phyloP scores from a whole-genome alignment of 2,797 vertebrate genomes.

The Poecile montanus region DNA sequence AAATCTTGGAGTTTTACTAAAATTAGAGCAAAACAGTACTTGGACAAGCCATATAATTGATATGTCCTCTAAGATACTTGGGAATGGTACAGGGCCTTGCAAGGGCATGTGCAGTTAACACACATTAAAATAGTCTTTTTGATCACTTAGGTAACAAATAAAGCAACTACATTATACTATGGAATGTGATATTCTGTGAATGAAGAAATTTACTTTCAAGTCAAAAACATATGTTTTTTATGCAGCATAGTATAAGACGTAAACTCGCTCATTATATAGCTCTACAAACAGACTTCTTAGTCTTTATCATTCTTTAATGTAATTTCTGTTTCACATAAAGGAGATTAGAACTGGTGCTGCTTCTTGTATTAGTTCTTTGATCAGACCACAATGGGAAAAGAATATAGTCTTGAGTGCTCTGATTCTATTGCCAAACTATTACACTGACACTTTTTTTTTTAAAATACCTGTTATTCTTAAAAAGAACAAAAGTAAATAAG shows the following conservation, averaged over 20 bases:
- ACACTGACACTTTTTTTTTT: neutral
- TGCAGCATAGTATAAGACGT: neutral
- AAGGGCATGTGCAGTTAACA: neutral
- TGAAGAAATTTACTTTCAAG: neutral
- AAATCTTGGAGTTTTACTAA: neutral
- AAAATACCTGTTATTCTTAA: neutral
- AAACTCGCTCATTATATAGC: neutral
- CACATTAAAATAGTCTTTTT: neutral
- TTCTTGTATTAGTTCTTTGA: neutral
- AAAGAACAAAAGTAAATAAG: neutral
- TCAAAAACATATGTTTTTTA: neutral
- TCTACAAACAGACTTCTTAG: neutral
- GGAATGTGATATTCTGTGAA: neutral
- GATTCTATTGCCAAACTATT: neutral
- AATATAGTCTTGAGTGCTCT: neutral
- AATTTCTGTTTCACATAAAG: neutral
- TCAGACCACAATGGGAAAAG: neutral
- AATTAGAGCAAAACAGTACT: neutral
- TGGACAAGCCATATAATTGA: neutral
- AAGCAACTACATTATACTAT: neutral
- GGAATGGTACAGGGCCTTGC: neutral
- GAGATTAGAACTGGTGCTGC: neutral
- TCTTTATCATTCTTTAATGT: neutral
- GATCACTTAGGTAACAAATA: neutral
- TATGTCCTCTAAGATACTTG: neutral